These are phyloP conservation scores for Fulica atra DNA, from an alignment of 2,113 vertebrate genomes.

Conservation along the genomic window DNA sequence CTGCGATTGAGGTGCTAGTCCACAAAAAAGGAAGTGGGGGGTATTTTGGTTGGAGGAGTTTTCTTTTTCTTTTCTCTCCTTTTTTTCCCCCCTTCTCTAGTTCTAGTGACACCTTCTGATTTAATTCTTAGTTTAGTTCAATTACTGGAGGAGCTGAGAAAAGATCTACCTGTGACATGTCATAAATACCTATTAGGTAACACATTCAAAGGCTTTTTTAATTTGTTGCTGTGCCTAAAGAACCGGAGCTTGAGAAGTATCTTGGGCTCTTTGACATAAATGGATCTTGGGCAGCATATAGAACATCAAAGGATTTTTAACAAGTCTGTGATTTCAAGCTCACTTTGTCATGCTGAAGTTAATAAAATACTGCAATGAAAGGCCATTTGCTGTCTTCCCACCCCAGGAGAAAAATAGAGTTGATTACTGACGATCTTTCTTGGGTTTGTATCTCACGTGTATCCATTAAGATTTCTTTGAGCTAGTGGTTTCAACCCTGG, in stretches of 20 bases:
- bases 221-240: not conserved
- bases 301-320: not conserved
- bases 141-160: not conserved
- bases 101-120: not conserved
- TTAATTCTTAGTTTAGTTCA: not conserved
- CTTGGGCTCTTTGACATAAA: not conserved
- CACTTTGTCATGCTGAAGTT: not conserved
- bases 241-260: not conserved
- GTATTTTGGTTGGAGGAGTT: not conserved
- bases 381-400: not conserved
- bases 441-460: not conserved
- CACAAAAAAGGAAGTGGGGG: not conserved
- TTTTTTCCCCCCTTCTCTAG: rapidly evolving
- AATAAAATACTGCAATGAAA: not conserved
- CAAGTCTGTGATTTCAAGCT: not conserved
- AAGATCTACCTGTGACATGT: not conserved
- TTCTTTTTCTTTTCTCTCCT: not conserved
- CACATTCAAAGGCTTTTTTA: not conserved
- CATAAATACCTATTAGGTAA: not conserved
- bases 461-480: not conserved
- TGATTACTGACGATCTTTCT: not conserved
- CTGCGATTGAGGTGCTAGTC: not conserved
- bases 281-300: not conserved
- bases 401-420: not conserved
- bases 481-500: not conserved